These are phyloP conservation scores for Mirounga angustirostris DNA, from an alignment of 2,113 vertebrate genomes.

Conservation along the genomic window DNA sequence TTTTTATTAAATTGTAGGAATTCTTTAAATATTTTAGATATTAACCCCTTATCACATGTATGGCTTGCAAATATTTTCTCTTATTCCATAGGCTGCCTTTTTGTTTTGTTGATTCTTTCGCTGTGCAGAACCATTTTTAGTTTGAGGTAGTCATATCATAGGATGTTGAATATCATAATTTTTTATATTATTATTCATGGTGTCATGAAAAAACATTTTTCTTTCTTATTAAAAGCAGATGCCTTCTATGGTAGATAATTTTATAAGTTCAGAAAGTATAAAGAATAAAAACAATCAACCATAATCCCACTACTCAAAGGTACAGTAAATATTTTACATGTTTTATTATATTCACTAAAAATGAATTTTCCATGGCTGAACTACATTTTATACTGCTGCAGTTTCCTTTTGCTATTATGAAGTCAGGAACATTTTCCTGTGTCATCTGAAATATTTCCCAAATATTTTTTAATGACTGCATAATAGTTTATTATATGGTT, in stretches of 20 bases:
- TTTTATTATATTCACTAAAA: constrained; percentile 27
- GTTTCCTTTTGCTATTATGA: constrained; percentile 35
- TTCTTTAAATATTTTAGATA: neutral
- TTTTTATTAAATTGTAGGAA: neutral
- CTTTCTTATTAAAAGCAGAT: neutral
- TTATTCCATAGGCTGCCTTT: neutral
- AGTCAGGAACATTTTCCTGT: neutral
- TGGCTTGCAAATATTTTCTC: neutral
- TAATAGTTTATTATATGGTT: neutral
- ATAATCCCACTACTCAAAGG: neutral
- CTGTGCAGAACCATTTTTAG: neutral
- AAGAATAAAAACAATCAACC: neutral
- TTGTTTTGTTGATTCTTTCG: neutral
- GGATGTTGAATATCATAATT: neutral
- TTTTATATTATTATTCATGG: neutral
- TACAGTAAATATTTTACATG: neutral
- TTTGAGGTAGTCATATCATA: neutral
- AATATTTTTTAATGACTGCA: neutral
- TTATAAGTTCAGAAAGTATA: constrained; percentile 3
- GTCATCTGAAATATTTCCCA: constrained; percentile 39
- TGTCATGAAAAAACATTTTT: neutral
- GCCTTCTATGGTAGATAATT: neutral
- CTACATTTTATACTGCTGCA: neutral
- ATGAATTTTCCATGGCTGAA: neutral
- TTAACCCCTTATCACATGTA: neutral